Conservation (phyloP, 2,888 invertebrate genomes). For the Saturnia pavonia region DNA sequence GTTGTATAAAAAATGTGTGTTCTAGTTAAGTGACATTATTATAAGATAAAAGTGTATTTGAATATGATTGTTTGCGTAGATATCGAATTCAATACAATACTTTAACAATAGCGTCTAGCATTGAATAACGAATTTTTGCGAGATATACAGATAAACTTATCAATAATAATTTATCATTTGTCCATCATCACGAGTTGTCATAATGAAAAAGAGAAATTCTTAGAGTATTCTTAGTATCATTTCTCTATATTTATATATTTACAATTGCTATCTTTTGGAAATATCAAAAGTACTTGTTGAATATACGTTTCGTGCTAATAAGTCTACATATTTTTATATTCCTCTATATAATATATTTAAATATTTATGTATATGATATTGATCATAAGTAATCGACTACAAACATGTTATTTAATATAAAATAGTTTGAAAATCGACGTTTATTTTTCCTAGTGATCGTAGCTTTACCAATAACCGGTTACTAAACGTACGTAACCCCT, state of each 20-base stretch:
- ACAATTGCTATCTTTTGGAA: neutral
- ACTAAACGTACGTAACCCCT: neutral
- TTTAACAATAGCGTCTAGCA: neutral
- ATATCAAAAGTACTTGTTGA: too few species aligned
- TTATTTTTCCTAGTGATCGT: neutral
- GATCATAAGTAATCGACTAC: neutral
- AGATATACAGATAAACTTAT: neutral
- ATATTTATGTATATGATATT: neutral
- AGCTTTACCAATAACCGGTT: conserved; percentile 28
- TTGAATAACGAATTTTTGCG: neutral
- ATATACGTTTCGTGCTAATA: neutral
- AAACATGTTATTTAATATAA: conserved; percentile 7
- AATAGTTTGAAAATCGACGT: conserved; percentile 17
- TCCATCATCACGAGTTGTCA: neutral
- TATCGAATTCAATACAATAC: neutral
- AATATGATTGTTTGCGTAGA: neutral
- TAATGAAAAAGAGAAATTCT: neutral
- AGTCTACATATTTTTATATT: neutral
- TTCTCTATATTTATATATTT: neutral
- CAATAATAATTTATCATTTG: neutral
- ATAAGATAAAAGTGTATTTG: neutral
- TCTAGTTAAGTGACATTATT: conserved; percentile 1
- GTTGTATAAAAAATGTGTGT: conserved; percentile 18
- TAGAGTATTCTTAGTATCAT: neutral
- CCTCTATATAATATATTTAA: neutral